Base-by-base conservation (phyloP, 2,113 vertebrate species). In the Calyptomena viridis region DNA sequence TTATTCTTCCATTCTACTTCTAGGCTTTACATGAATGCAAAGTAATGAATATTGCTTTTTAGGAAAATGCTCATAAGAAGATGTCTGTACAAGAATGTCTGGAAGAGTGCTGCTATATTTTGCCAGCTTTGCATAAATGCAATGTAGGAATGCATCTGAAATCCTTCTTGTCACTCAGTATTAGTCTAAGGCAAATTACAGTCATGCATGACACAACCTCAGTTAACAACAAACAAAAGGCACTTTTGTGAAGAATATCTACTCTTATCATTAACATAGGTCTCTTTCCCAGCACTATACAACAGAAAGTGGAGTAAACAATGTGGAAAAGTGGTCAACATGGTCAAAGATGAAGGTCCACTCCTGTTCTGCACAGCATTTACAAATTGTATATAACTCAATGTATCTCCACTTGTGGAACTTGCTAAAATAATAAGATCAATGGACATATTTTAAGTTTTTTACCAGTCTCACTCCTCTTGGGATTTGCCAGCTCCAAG, bases 31-130 rank as follows among this genome's bases (percentile, higher is more conserved):
- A 0, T 42, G 16, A n/a, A 58, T 24, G 13, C 37, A 39, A 13
- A 30, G n/a, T n/a, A n/a, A n/a, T n/a, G n/a, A n/a, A n/a, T n/a
- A n/a, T n/a, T n/a, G n/a, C n/a, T 35, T 37, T 37, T n/a, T n/a
- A 80, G 3, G 22, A 64, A 94, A 90, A 87, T 8, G 19, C 10
- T 68, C 9, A 8, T 52, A 89, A 89, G 10, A 68, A 86, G 86
- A 87, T 1, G 2, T 19, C 60, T 87, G 44, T 39, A 66, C 64
- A 90, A 84, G 14, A 42, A 42, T 20, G 18, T n/a, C 64, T 74
- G 52, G 21, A 92, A 76, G 18, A 78, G 22, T 33, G 21, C 13
- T 88, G 42, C 25, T 83, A 7, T 30, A 88, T 93, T 94, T 93
- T 93, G 87, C 42, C 44, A 84, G 31, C 18, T 95, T 52, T 79